Base-by-base conservation (phyloP, 2,797 vertebrate species). In the Tapirus indicus region DNA sequence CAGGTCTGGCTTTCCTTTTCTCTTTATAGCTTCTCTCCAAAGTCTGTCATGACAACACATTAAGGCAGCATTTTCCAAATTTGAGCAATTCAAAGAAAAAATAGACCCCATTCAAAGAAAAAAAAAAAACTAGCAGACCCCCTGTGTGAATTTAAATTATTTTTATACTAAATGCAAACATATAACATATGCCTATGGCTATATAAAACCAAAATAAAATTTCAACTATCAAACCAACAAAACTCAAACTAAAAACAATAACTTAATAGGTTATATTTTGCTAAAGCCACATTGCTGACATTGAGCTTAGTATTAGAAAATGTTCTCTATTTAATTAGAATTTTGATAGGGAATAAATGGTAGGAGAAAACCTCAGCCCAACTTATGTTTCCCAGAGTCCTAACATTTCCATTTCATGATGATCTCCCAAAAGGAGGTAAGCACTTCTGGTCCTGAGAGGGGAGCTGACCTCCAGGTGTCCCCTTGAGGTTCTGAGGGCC, bases 221-320 rank as follows among this genome's bases (percentile, higher is more conserved):
- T 95, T 94, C 80, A 96, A 49, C 41, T 64, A 77, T 95, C 72
- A 94, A 95, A 84, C 58, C 94, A 96, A 95, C 47, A 77, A 56
- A 94, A 88, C 52, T 96, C 49, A 91, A 71, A 94, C 83, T 80
- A 83, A 87, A 97, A 85, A 72, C 49, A 95, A 72, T 72, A 94
- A 77, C 95, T 96, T 92, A 92, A 80, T 88, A 88, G 71, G 41
- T 92, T 92, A 79, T 71, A 27, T 88, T 92, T 96, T 93, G 56
- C 72, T 85, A 60, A 78, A 49, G 38, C 52, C n/a, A 60, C 60
- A 68, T n/a, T 41, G 44, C 8, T 90, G 60, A 87, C 47, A 75
- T 14, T 64, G 68, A 93, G 60, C 78, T 92, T 96, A 93, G 88
- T 91, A 52, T 87, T 96, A 88, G 91, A 90, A 96, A 95, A 79